phyloP scores from a whole-genome alignment of 2,797 vertebrate species.

The Ispidina lecontei region DNA sequence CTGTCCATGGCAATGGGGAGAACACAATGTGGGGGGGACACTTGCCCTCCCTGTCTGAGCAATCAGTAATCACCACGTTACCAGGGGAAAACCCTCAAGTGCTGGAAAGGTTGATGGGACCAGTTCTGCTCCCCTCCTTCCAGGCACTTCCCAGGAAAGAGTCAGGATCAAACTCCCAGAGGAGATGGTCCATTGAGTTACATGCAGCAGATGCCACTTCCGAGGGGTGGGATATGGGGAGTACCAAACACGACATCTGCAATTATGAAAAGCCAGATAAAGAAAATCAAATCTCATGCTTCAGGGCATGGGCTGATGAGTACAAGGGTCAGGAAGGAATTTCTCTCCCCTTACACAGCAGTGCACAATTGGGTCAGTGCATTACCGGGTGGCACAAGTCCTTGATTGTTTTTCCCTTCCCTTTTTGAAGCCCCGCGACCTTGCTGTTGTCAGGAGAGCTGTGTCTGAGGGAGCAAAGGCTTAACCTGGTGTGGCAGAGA shows the following conservation, averaged over 20 bases:
- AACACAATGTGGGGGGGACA: not conserved
- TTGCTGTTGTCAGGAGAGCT: not conserved
- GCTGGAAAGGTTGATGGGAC: not conserved
- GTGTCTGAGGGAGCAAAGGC: not conserved
- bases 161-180: not conserved
- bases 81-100: not conserved
- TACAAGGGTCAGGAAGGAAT: constrained; percentile 62
- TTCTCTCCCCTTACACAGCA: constrained; percentile 60
- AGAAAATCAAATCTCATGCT: constrained; percentile 77
- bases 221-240: constrained; percentile 62
- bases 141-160: not conserved
- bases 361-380: constrained; percentile 62
- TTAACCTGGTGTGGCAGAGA: not conserved
- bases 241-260: constrained; percentile 66
- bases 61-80: not conserved
- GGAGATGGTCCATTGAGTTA: constrained; percentile 57
- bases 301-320: constrained; percentile 61
- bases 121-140: not conserved
- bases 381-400: constrained; percentile 19
- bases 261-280: constrained; percentile 72
- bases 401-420: not conserved
- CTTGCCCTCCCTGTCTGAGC: not conserved
- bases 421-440: not conserved
- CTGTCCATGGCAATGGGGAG: rapidly evolving
- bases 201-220: constrained; percentile 56